Evolutionary conservation across 2,888 invertebrate genomes (phyloP), one percentile per base, ranked within the genome.

Genomic region (Lottia gigantea): DNA sequence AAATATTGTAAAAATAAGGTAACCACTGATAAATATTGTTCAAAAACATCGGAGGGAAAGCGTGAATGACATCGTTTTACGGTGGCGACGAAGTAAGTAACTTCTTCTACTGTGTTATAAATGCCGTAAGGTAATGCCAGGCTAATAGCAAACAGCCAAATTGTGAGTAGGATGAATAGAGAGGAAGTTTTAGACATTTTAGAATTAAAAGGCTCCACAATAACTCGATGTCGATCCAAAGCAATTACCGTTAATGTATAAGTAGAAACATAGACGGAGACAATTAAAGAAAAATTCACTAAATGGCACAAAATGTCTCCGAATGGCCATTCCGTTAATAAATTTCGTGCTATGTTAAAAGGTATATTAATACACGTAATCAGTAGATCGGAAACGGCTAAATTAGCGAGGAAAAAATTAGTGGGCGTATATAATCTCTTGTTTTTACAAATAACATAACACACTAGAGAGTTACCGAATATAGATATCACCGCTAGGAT

Each of bases 201-300:
- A 3, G 87, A 86, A 11, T 87, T 85, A 8, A 90, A 79, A 0
- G 90, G 90, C 68, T 89, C 86, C 70, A 89, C 81, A 23, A 90
- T 87, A 16, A 89, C 89, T 75, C 82, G 74, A 76, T 89, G 89
- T 26, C 90, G 78, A 77, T 90, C 90, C 8, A 89, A 64, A 3
- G 89, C 89, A 63, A 90, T 90, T 26, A 86, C 87, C 8, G 87
- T 87, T 84, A 90, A 86, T 0, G 90, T 90, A 75, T 89, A 88
- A 3, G 89, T 89, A 0, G 89, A 89, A 23, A 89, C 89, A 77
- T 90, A 90, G 2, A 88, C 88, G 3, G 88, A 87, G 12, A 86
- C 82, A 68, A 89, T 88, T 66, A 89, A 85, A 3, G 89, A 86
- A 68, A 89, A 87, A 63, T 89, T 89, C 40, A 89, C 86, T 61